Percentiles rank a stretch among this genome's conserved stretches.
Evolutionary conservation across 2,113 vertebrate species (phyloP).

Genomic region (Psittacula cyanocephala): DNA sequence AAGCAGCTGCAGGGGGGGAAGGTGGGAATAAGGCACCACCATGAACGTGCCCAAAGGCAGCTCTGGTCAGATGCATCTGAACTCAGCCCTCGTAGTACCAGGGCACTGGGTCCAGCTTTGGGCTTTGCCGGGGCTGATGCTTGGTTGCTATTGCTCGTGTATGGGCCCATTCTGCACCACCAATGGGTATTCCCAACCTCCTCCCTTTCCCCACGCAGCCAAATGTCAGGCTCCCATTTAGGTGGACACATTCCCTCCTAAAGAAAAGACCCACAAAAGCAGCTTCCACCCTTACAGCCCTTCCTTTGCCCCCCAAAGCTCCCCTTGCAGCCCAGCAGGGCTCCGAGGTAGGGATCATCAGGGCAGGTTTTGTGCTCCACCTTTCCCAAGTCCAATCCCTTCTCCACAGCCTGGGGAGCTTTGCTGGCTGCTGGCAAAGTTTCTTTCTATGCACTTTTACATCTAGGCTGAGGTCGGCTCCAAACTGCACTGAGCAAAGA

Average conservation of each 20-base stretch:
- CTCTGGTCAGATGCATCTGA: accelerated
- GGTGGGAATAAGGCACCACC: accelerated
- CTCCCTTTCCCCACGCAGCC: neutral
- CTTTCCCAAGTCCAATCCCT: neutral
- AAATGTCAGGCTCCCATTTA: neutral
- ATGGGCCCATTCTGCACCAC: neutral
- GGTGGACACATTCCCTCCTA: neutral
- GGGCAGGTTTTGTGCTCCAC: neutral
- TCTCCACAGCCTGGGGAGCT: neutral
- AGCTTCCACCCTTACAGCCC: neutral
- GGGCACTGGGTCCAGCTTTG: accelerated
- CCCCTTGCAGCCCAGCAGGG: neutral
- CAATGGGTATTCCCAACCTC: neutral
- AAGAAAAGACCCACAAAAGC: neutral
- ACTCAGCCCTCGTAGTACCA: accelerated
- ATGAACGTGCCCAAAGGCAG: accelerated
- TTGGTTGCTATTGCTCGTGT: accelerated
- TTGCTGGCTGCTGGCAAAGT: neutral
- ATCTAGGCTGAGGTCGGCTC: neutral
- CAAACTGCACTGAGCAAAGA: neutral
- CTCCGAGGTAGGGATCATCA: accelerated
- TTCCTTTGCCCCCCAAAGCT: neutral
- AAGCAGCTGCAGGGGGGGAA: accelerated
- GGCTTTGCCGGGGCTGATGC: accelerated
- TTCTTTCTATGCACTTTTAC: neutral